These are phyloP conservation scores for Decapterus maruadsi DNA, from an alignment of 2,797 vertebrate genomes.

Conservation along the genomic window DNA sequence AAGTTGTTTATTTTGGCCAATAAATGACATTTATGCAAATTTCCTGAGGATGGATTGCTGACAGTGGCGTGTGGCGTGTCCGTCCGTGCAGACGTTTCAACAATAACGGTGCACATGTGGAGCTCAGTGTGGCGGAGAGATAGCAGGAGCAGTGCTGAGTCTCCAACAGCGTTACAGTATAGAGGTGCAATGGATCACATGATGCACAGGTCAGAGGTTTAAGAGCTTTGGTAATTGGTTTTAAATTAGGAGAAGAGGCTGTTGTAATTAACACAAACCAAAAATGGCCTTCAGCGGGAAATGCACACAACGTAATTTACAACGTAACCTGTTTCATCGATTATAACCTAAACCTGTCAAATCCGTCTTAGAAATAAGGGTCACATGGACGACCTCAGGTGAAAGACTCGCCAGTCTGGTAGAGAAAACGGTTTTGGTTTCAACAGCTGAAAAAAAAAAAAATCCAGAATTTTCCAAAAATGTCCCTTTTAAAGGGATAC, in stretches of 20 bases:
- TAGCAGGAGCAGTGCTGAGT: slow-evolving; percentile 3
- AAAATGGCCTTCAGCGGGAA: not conserved
- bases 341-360: too few relatives aligned
- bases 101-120: slow-evolving; percentile 12
- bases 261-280: not conserved
- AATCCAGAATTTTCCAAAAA: too few relatives aligned
- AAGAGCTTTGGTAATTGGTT: not conserved
- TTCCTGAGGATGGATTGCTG: slow-evolving; percentile 49
- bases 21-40: slow-evolving; percentile 80
- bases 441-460: too few relatives aligned
- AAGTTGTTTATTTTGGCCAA: slow-evolving; percentile 66
- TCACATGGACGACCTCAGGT: too few relatives aligned
- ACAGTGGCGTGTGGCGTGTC: slow-evolving; percentile 36
- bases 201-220: not conserved
- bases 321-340: too few relatives aligned
- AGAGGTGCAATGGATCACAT: not conserved
- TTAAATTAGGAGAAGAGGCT: not conserved
- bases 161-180: not conserved
- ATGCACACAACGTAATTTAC: too few relatives aligned
- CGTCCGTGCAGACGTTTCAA: slow-evolving; percentile 27
- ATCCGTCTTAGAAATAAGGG: too few relatives aligned
- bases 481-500: too few relatives aligned
- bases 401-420: too few relatives aligned
- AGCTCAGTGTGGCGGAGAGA: not conserved
- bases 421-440: too few relatives aligned